phyloP scores from a whole-genome alignment of 1,140 invertebrate species.

The Oreohelix idahoensis region DNA sequence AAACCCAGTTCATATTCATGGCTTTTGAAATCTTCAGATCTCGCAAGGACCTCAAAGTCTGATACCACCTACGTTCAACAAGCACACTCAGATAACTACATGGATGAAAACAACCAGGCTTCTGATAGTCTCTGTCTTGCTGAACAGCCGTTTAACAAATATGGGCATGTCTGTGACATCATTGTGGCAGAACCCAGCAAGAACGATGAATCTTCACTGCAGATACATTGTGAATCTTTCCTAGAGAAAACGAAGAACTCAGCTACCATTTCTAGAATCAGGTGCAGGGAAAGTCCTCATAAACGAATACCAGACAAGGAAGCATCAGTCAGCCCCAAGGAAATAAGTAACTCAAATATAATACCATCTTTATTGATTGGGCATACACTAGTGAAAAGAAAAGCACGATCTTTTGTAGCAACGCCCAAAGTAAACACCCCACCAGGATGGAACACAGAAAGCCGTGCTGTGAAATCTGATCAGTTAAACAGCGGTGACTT shows the following conservation, averaged over 20 bases:
- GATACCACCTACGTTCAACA: not conserved
- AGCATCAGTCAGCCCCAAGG: not conserved
- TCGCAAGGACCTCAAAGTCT: not conserved
- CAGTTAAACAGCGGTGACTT: not conserved
- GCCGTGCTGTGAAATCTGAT: not conserved
- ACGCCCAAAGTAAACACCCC: not conserved
- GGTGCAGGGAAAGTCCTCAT: not conserved
- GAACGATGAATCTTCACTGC: not conserved
- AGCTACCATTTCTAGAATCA: not conserved
- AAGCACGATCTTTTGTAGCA: not conserved
- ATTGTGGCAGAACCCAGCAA: not conserved
- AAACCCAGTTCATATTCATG: not conserved
- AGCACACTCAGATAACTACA: not conserved
- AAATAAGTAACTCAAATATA: not conserved
- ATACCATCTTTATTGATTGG: not conserved
- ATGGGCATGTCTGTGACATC: not conserved
- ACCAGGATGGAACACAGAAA: not conserved
- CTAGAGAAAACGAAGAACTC: not conserved
- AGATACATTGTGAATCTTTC: not conserved
- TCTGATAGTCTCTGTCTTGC: not conserved
- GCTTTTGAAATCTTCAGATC: not conserved
- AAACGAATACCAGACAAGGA: not conserved
- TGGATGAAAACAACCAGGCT: not conserved
- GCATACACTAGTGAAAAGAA: not conserved
- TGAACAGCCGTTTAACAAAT: not conserved